Conservation (phyloP, 2,797 vertebrate species). For the Siniperca obscura region DNA sequence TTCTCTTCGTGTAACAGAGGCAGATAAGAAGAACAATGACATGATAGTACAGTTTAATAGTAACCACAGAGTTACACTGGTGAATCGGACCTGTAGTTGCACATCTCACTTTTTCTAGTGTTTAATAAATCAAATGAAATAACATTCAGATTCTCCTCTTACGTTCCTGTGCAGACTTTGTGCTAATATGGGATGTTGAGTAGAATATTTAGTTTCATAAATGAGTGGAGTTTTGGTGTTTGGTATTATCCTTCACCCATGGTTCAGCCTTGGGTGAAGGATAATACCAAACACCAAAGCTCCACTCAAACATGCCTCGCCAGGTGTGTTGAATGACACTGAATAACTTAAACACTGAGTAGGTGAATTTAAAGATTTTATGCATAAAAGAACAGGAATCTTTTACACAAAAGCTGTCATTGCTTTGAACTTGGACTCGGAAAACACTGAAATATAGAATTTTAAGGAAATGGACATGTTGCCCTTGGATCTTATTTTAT, state of each 20-base stretch:
- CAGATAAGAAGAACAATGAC: background rate
- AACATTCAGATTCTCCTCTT: background rate
- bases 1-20: too few species aligned
- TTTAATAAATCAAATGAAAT: background rate
- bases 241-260: background rate
- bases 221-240: background rate
- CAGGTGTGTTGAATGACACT: background rate
- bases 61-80: too few species aligned
- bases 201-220: background rate
- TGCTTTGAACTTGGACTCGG: background rate
- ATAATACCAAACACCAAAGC: too few species aligned
- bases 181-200: too few species aligned
- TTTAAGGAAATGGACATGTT: background rate
- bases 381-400: background rate
- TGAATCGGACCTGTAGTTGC: too few species aligned
- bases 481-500: background rate
- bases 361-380: background rate
- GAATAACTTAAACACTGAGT: background rate
- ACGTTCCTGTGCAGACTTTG: background rate
- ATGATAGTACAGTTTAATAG: background rate
- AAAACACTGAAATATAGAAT: too few species aligned
- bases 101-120: too few species aligned
- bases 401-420: background rate
- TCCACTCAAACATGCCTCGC: background rate
- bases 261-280: background rate